A percentile compares a stretch with the other conserved stretches of the same genome.
Evolutionary conservation across 2,113 vertebrate species (phyloP).

Genomic region (Laticauda colubrina): DNA sequence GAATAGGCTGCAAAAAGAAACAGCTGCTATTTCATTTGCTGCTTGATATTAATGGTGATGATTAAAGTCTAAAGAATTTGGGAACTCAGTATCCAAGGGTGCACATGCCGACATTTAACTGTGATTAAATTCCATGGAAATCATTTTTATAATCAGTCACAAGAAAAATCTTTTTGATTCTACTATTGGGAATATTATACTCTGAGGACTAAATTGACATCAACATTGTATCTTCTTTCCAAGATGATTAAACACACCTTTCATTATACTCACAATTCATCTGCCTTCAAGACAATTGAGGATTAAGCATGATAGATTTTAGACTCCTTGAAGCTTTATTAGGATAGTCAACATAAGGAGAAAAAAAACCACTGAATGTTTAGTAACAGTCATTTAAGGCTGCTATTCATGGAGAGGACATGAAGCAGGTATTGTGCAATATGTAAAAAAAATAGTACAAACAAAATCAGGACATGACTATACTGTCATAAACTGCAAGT

Average conservation of each 20-base stretch:
- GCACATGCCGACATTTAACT: background rate
- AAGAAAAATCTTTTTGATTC: background rate
- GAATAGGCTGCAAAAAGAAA: background rate
- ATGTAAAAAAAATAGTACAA: background rate
- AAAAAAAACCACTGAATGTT: background rate
- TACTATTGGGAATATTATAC: background rate
- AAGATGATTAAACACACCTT: background rate
- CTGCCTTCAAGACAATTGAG: background rate
- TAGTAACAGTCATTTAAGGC: background rate
- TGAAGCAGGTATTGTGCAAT: background rate
- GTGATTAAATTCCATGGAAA: background rate
- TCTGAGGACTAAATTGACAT: background rate
- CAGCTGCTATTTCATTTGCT: background rate
- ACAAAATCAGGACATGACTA: background rate
- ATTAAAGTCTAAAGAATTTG: background rate
- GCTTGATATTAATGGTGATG: background rate
- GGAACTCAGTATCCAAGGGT: background rate
- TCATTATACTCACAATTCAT: background rate
- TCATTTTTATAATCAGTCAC: background rate
- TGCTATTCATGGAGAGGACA: background rate
- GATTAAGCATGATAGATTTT: background rate
- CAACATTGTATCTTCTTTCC: background rate
- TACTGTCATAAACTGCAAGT: background rate
- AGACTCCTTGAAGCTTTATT: background rate
- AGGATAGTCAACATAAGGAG: background rate